phyloP scores from a whole-genome alignment of 2,797 vertebrate species.

The Poliocrania exsul region DNA sequence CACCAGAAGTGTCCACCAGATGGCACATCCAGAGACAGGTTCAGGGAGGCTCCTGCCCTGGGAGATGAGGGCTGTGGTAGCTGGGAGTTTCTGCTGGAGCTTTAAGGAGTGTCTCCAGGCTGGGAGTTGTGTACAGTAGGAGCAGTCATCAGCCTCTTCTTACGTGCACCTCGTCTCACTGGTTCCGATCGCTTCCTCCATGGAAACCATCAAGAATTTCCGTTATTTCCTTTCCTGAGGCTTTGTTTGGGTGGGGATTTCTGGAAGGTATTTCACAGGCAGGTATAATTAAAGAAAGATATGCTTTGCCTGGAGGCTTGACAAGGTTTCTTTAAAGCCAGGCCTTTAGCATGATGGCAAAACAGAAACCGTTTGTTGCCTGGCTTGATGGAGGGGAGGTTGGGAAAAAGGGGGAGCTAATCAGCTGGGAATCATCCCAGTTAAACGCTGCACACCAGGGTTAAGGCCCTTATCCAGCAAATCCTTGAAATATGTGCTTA shows the following conservation, averaged over 20 bases:
- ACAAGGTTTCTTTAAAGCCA: slow-evolving; percentile 25
- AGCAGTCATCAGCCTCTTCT: slow-evolving; percentile 32
- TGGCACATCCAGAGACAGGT: background rate
- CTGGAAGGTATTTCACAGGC: slow-evolving; percentile 65
- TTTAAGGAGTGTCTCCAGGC: background rate
- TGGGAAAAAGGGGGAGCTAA: background rate
- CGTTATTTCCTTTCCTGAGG: slow-evolving; percentile 64
- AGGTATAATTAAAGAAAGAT: slow-evolving; percentile 64
- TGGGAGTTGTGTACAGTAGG: slow-evolving; percentile 23
- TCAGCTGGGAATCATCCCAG: slow-evolving; percentile 34
- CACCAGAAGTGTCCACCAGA: background rate
- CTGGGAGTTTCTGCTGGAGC: background rate
- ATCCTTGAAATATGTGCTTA: slow-evolving; percentile 63
- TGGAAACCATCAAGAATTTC: slow-evolving; percentile 66
- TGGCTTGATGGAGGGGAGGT: background rate
- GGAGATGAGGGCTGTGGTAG: background rate
- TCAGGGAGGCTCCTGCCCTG: background rate
- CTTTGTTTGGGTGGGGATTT: slow-evolving; percentile 71
- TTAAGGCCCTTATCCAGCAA: slow-evolving; percentile 55
- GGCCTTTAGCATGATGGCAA: background rate
- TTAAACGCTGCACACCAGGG: background rate
- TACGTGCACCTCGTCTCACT: slow-evolving; percentile 41
- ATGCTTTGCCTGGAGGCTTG: slow-evolving; percentile 11
- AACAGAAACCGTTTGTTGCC: slow-evolving; percentile 26
- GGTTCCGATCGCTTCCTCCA: slow-evolving; percentile 9